These are phyloP conservation scores for Nesogale talazaci DNA, from an alignment of 2,113 vertebrate species.

Conservation along the genomic window DNA sequence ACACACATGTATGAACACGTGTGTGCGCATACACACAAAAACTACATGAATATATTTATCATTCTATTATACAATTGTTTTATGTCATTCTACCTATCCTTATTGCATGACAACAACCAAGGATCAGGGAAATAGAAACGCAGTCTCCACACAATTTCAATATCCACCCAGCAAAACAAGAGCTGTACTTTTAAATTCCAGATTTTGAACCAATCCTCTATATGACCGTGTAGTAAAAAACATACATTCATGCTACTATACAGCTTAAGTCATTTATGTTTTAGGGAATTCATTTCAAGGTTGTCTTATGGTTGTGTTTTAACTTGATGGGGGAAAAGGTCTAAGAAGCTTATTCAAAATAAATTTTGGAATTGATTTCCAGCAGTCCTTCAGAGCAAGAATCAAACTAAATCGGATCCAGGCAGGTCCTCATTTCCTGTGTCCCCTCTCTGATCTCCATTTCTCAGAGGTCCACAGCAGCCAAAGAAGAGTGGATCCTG, in stretches of 20 bases:
- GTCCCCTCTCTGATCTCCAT: neutral
- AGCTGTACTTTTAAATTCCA: neutral
- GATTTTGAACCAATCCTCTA: neutral
- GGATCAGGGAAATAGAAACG: neutral
- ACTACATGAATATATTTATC: neutral
- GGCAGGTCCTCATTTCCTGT: neutral
- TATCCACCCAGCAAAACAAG: neutral
- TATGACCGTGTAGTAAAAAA: neutral
- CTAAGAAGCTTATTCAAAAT: conserved; percentile 14
- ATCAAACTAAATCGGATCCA: neutral
- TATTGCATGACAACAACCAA: neutral
- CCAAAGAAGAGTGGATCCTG: neutral
- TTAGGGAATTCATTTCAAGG: neutral
- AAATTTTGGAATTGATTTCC: neutral
- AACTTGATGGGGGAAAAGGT: neutral
- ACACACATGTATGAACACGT: too few species aligned
- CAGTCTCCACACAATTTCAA: neutral
- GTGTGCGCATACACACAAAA: neutral
- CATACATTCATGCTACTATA: neutral
- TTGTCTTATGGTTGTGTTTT: neutral
- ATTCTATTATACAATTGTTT: neutral
- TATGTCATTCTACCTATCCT: neutral
- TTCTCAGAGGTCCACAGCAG: neutral
- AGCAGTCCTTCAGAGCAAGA: conserved; percentile 7
- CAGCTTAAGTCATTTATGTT: neutral